Evolutionary conservation across 1,140 invertebrate genomes (phyloP).

Genomic region (Heliothis virescens): DNA sequence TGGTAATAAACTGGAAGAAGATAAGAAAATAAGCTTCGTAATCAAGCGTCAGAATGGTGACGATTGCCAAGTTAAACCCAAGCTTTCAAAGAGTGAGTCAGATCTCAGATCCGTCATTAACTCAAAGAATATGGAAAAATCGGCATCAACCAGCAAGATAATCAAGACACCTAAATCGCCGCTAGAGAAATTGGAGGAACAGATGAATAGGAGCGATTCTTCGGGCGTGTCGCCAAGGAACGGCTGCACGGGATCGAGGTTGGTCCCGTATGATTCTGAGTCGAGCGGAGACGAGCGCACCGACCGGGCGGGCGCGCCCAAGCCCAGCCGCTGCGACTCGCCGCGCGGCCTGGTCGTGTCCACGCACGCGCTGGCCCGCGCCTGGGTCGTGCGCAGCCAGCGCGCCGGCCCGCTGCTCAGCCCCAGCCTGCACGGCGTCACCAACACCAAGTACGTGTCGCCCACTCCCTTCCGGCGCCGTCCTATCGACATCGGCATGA

Average conservation of each 20-base stretch:
- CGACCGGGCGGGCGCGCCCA: slow-evolving; percentile 59
- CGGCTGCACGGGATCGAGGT: slow-evolving; percentile 65
- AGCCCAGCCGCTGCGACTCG: slow-evolving; percentile 69
- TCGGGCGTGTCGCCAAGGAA: slow-evolving; percentile 65
- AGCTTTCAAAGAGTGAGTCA: slow-evolving; percentile 70
- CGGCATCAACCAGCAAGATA: slow-evolving; percentile 66
- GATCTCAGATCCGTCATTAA: slow-evolving; percentile 62
- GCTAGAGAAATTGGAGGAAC: slow-evolving; percentile 80
- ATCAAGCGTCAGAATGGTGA: slow-evolving; percentile 71
- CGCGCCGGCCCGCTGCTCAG: slow-evolving; percentile 77
- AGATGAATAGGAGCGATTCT: slow-evolving; percentile 76
- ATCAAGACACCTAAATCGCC: slow-evolving; percentile 74
- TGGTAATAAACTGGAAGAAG: slow-evolving; percentile 67
- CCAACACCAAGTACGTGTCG: slow-evolving; percentile 79
- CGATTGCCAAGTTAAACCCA: slow-evolving; percentile 66
- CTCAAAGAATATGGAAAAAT: slow-evolving; percentile 68
- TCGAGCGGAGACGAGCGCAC: slow-evolving; percentile 76
- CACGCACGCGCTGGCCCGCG: slow-evolving; percentile 74
- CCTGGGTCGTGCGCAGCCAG: slow-evolving; percentile 85
- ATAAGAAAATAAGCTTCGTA: slow-evolving; percentile 74
- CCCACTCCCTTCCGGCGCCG: neutral
- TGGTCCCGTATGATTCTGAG: slow-evolving; percentile 83
- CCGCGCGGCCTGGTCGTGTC: slow-evolving; percentile 74
- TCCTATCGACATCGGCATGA: no score
- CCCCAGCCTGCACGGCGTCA: slow-evolving; percentile 82